Conservation (phyloP, 2,888 invertebrate species). For the Sesia bembeciformis region DNA sequence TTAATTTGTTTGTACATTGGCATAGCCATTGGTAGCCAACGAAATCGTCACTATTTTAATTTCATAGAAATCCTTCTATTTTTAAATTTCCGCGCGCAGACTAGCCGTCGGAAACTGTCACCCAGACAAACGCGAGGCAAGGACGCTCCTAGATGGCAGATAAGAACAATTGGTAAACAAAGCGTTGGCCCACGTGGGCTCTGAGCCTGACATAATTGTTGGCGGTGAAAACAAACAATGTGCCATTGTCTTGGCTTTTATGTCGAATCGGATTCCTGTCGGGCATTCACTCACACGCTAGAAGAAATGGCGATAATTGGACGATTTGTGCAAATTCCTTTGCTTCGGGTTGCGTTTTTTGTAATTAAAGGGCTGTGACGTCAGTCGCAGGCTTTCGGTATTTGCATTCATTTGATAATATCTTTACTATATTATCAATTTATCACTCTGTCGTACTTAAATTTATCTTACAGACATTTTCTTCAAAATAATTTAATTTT, state of each 20-base stretch:
- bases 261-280: slow-evolving; percentile 10
- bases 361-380: slow-evolving; percentile 2
- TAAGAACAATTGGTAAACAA: slow-evolving; percentile 63
- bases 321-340: slow-evolving; percentile 1
- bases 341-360: slow-evolving; percentile 3
- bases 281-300: slow-evolving; percentile 15
- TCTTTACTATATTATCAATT: too few species aligned
- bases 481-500: too few species aligned
- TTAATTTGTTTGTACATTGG: too few species aligned
- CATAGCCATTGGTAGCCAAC: too few species aligned
- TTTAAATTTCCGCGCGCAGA: neutral
- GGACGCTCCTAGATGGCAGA: slow-evolving; percentile 52
- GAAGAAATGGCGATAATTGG: neutral
- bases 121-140: slow-evolving; percentile 19
- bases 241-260: slow-evolving; percentile 36
- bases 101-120: slow-evolving; percentile 18
- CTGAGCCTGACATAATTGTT: slow-evolving; percentile 34
- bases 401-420: too few species aligned
- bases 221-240: slow-evolving; percentile 53
- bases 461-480: too few species aligned
- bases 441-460: too few species aligned
- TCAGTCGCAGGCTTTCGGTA: too few species aligned
- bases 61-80: too few species aligned
- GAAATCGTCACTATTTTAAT: too few species aligned
- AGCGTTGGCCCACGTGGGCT: slow-evolving; percentile 37